These are phyloP conservation scores for Stegastes partitus DNA, from an alignment of 2,113 vertebrate genomes.

Conservation along the genomic window DNA sequence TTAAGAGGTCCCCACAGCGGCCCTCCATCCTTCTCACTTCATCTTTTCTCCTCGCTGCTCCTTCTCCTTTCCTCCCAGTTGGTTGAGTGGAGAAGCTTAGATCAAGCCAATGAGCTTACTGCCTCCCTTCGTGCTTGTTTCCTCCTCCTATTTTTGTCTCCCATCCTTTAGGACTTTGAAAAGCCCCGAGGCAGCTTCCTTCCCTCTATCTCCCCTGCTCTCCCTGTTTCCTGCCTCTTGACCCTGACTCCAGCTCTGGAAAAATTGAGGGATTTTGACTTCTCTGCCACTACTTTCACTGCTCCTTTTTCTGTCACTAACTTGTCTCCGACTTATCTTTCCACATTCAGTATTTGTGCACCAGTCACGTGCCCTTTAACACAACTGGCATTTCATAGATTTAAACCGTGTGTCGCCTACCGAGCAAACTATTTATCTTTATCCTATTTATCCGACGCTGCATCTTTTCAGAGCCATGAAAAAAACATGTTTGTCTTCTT, in stretches of 20 bases:
- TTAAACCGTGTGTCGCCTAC: background rate
- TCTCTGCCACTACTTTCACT: slow-evolving; percentile 20
- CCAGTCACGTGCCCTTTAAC: background rate
- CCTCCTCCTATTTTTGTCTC: slow-evolving; percentile 35
- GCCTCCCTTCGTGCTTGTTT: slow-evolving; percentile 41
- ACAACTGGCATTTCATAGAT: background rate
- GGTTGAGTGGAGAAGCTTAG: slow-evolving; percentile 46
- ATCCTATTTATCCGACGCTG: background rate
- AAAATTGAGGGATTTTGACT: slow-evolving; percentile 43
- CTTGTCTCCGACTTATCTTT: slow-evolving; percentile 1
- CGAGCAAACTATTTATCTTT: background rate
- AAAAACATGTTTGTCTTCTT: no score
- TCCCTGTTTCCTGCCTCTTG: slow-evolving; percentile 58
- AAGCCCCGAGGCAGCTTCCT: slow-evolving; percentile 49
- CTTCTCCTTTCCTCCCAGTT: slow-evolving; percentile 48
- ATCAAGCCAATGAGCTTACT: slow-evolving; percentile 55
- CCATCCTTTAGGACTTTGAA: slow-evolving; percentile 53
- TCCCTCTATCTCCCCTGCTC: slow-evolving; percentile 25
- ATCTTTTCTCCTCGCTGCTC: slow-evolving; percentile 21
- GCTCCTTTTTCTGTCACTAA: slow-evolving; percentile 15
- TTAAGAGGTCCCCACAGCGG: slow-evolving; percentile 53
- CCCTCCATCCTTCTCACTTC: slow-evolving; percentile 34
- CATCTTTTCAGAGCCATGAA: no score
- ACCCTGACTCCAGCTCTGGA: slow-evolving; percentile 46
- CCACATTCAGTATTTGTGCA: background rate